Base-by-base conservation (phyloP, 1,140 invertebrate species). In the Thaumetopoea pityocampa region DNA sequence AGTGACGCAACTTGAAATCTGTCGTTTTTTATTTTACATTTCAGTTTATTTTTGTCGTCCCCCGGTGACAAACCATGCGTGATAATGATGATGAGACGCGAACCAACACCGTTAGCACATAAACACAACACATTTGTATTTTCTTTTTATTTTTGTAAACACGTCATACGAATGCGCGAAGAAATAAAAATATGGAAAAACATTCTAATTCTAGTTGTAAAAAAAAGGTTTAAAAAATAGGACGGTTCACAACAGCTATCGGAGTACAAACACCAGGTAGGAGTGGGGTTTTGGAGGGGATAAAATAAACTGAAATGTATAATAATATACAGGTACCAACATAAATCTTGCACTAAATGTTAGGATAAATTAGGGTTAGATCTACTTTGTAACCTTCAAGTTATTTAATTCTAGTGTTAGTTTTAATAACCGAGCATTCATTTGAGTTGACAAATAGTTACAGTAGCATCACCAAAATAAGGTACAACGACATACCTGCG, bases 281-380 rank as follows among this genome's bases (percentile, higher is more conserved):
- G 71, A 61, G 29, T 16, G 28, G 36, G 51, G 62, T 57, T 45
- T n/a, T n/a, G 42, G 23, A 49, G 64, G 62, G 64, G 54, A 53
- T 50, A 77, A 82, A 83, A 78, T 80, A 81, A 83, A 83, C 77
- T 83, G 79, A 83, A 83, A 83, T 83, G 79, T 83, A 79, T 77
- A 77, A 67, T 69, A 70, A 76, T 67, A 76, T 54, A 76, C 60
- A 65, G 60, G 64, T 70, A 76, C 61, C 57, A 66, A 77, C 59
- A 64, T 53, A 64, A 62, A 34, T 54, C 36, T 56, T 51, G 62
- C 74, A 79, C 79, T 77, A 68, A 54, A 38, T 69, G 56, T 71
- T 81, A 78, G 72, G 74, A 66, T 62, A 32, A 40, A 18, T 61
- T 52, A 55, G 64, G 60, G 50, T 49, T 44, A 49, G 57, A 45